phyloP scores from a whole-genome alignment of 1,140 invertebrate species.

The Aricia agestis region DNA sequence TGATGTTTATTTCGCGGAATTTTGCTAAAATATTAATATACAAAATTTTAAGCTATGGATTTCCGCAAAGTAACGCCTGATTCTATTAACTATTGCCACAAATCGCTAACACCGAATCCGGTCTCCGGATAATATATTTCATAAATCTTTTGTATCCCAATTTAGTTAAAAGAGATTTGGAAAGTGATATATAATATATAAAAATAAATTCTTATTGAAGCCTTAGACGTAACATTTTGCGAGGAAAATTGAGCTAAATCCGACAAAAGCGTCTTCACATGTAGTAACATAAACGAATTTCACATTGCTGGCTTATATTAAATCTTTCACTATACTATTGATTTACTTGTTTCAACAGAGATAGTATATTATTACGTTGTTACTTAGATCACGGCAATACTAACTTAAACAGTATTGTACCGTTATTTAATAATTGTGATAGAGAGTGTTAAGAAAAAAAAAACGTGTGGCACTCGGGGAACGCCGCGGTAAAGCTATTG shows the following conservation, averaged over 20 bases:
- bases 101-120: too few species aligned
- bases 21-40: too few species aligned
- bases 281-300: conserved; percentile 5
- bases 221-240: background rate
- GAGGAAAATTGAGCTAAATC: conserved; percentile 11
- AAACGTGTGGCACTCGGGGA: too few species aligned
- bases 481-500: too few species aligned
- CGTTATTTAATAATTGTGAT: too few species aligned
- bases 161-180: background rate
- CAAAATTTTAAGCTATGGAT: too few species aligned
- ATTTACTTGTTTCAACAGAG: background rate
- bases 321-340: background rate
- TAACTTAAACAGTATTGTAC: too few species aligned
- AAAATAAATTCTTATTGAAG: conserved; percentile 11
- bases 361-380: too few species aligned
- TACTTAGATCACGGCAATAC: background rate
- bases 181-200: conserved; percentile 1
- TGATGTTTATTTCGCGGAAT: too few species aligned
- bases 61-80: too few species aligned
- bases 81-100: too few species aligned
- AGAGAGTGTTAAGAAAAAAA: too few species aligned
- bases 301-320: conserved; percentile 1
- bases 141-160: background rate
- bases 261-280: background rate
- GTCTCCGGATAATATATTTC: background rate